Conservation (phyloP, 2,888 invertebrate species). For the Phaonia tiefii region DNA sequence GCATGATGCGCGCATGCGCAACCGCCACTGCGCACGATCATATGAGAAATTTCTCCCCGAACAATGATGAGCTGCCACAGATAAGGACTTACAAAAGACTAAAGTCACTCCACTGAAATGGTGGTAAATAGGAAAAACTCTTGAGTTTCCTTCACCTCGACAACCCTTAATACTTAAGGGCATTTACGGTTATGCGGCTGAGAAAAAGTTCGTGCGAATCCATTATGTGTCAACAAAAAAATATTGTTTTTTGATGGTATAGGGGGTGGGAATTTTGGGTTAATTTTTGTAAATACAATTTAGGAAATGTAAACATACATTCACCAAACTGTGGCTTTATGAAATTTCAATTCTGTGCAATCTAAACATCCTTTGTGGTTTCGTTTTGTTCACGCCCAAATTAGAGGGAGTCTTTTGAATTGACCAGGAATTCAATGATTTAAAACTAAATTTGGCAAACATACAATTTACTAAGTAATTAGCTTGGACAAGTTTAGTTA, state of each 20-base stretch:
- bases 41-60: conserved; percentile 45
- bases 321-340: conserved; percentile 10
- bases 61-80: conserved; percentile 49
- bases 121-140: conserved; percentile 10
- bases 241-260: conserved; percentile 10
- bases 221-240: conserved; percentile 43
- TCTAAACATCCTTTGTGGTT: conserved; percentile 24
- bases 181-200: not conserved
- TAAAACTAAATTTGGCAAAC: too few species aligned
- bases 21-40: not conserved
- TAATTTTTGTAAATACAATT: conserved; percentile 2
- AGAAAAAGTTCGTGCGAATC: too few species aligned
- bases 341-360: conserved; percentile 11
- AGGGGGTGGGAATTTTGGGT: conserved; percentile 32
- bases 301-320: conserved; percentile 18
- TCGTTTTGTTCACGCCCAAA: too few species aligned
- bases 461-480: too few species aligned
- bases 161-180: not conserved
- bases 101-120: conserved; percentile 57
- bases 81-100: conserved; percentile 61
- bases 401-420: too few species aligned
- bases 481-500: too few species aligned
- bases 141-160: conserved; percentile 22
- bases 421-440: too few species aligned
- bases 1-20: not conserved